Base-by-base conservation (phyloP, 2,888 invertebrate genomes). In the Amblyjoppa fuscipennis region DNA sequence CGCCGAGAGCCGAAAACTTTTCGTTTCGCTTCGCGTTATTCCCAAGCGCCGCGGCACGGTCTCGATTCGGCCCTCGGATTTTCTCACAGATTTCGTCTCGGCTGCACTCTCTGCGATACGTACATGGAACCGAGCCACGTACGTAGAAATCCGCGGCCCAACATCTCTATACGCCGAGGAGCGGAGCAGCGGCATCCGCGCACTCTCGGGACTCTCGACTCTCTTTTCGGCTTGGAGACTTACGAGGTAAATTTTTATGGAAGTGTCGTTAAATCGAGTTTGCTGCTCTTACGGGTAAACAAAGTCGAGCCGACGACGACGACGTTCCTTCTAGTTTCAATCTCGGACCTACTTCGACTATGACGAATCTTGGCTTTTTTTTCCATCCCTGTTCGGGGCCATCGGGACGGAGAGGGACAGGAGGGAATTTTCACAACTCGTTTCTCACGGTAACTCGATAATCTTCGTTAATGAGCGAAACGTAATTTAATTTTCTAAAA, bases 221-320 rank as follows among this genome's bases (percentile, higher is more conserved):
- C 70, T n/a, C 69, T n/a, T 61, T 61, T 38, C 61, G n/a, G 13
- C 53, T 53, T 38, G 41, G 20, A 70, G 78, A 88, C 78, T 84
- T 85, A 87, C 84, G 88, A 85, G 77, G 59, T 69, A 74, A 88
- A 85, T 88, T 87, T 87, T 85, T 81, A 13, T 68, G 71, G 77
- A 87, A 87, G 86, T 87, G 76, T 88, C 86, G 84, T 88, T 87
- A 87, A 87, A 88, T 87, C 85, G 84, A 87, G 79, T 87, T 87
- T 85, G 81, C 64, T 81, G 73, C 79, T 85, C 79, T 77, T 53
- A 16, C 79, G 77, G 79, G 85, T 84, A 87, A 88, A 88, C 88
- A 85, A 71, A 83, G 51, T 64, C 64, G 56, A 75, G 68, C 64
- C 59, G 70, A 69, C 20, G 68, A n/a, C 28, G 45, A 45, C 45